phyloP scores from a whole-genome alignment of 1,140 invertebrate genomes.

The Drosophila bipectinata region DNA sequence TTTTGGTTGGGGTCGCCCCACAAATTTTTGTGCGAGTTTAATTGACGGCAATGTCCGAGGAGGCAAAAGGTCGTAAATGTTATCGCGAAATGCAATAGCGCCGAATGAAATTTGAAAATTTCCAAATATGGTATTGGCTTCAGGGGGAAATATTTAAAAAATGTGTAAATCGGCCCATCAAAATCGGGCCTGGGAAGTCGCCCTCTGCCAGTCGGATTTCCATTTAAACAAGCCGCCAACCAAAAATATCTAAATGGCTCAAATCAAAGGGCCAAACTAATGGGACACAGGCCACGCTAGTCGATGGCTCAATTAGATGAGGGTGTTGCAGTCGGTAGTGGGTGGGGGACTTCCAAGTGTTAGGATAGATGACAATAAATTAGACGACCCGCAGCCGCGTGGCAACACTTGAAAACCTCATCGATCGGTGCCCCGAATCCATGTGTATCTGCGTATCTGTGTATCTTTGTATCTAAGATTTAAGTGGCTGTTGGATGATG shows the following conservation, averaged over 20 bases:
- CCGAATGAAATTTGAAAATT: constrained; percentile 66
- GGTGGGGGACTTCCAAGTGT: constrained; percentile 40
- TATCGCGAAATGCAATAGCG: constrained; percentile 70
- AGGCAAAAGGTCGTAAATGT: constrained; percentile 69
- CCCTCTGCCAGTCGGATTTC: constrained; percentile 51
- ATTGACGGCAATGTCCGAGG: constrained; percentile 63
- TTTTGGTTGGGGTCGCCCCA: neutral
- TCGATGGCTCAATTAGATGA: constrained; percentile 77
- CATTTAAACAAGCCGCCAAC: constrained; percentile 63
- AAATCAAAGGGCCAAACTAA: constrained; percentile 55
- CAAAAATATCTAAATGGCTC: constrained; percentile 29
- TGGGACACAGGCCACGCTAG: constrained; percentile 53
- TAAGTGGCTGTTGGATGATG: constrained; percentile 61
- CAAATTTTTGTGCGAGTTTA: constrained; percentile 44
- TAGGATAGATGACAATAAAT: constrained; percentile 59
- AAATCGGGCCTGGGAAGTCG: constrained; percentile 23
- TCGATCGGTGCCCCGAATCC: constrained; percentile 35
- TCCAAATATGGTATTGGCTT: constrained; percentile 60
- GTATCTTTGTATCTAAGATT: constrained; percentile 21
- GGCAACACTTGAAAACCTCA: constrained; percentile 72
- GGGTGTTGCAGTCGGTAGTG: neutral
- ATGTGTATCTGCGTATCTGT: constrained; percentile 23
- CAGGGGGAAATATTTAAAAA: constrained; percentile 62
- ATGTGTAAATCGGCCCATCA: constrained; percentile 45
- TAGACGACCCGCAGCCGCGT: constrained; percentile 71